Percentiles rank a stretch among this genome's conserved stretches.
Conservation (phyloP, 2,888 invertebrate genomes). For the Pammene fasciana region DNA sequence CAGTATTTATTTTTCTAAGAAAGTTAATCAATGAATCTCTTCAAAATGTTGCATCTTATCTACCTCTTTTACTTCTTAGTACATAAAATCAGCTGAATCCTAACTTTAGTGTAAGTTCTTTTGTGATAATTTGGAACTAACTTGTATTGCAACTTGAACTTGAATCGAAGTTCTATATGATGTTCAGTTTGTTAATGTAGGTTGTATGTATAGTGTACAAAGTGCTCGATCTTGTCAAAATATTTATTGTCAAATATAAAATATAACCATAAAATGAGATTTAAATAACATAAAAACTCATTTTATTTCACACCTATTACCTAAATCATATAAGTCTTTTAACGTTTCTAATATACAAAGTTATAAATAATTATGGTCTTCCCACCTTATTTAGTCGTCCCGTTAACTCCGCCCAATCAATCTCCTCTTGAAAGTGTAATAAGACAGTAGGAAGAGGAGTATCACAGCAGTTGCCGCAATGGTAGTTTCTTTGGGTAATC, state of each 20-base stretch:
- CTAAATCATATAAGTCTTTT: not conserved
- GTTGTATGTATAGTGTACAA: conserved; percentile 75
- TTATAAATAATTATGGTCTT: not conserved
- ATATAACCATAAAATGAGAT: conserved; percentile 42
- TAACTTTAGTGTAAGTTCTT: conserved; percentile 62
- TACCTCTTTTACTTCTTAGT: conserved; percentile 79
- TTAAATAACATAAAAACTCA: conserved; percentile 29
- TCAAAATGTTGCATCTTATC: conserved; percentile 65
- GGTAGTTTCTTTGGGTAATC: conserved; percentile 65
- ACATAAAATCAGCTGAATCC: conserved; percentile 62
- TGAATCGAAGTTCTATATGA: conserved; percentile 37
- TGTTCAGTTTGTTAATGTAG: conserved; percentile 50
- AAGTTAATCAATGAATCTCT: conserved; percentile 72
- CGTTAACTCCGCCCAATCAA: conserved; percentile 52
- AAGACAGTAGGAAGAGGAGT: conserved; percentile 51
- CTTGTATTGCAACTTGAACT: conserved; percentile 44
- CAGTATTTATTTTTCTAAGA: conserved; percentile 78
- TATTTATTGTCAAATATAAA: conserved; percentile 81
- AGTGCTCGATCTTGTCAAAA: conserved; percentile 81
- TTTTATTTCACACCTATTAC: conserved; percentile 35
- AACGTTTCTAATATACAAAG: not conserved
- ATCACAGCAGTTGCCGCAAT: conserved; percentile 61
- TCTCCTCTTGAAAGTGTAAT: conserved; percentile 49
- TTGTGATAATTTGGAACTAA: conserved; percentile 72
- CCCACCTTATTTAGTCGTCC: conserved; percentile 27